Conservation (phyloP, 92 coral and sea anemone genomes). For the Bergia puertoricense region DNA sequence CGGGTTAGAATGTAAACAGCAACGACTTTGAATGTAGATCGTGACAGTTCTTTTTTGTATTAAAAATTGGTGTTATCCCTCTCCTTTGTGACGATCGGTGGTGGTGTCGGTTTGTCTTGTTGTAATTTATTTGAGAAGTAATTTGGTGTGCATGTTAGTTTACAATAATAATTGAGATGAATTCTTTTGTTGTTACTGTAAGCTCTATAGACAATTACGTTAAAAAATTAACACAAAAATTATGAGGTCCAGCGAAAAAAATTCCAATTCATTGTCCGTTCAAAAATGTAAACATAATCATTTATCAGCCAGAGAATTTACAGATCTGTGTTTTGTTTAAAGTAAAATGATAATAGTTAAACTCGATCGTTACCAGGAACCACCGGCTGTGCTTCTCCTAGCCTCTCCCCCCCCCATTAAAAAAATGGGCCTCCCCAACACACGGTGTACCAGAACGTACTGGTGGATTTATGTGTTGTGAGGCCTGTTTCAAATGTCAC, state of each 20-base stretch:
- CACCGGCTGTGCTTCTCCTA: no score
- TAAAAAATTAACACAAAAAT: not conserved
- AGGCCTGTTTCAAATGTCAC: no score
- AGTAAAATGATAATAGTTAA: no score
- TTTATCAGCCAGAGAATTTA: no score
- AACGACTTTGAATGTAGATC: slow-evolving; percentile 22
- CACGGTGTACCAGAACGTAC: no score
- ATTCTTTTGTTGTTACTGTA: slow-evolving; percentile 46
- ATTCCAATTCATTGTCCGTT: not conserved
- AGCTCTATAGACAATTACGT: not conserved
- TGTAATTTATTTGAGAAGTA: not conserved
- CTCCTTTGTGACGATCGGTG: not conserved
- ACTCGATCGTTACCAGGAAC: no score
- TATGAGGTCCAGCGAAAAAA: not conserved
- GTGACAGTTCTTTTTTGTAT: slow-evolving; percentile 21
- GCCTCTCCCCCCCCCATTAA: no score
- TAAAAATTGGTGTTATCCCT: not conserved
- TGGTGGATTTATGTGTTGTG: no score
- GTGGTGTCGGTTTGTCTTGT: slow-evolving; percentile 10
- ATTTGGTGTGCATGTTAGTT: not conserved
- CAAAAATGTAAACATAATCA: not conserved
- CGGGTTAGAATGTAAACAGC: slow-evolving; percentile 20
- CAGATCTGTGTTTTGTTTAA: no score
- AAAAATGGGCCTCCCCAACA: no score
- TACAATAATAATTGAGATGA: slow-evolving; percentile 23